These are phyloP conservation scores for Acromyrmex charruanus DNA, from an alignment of 1,140 invertebrate species.

Conservation along the genomic window DNA sequence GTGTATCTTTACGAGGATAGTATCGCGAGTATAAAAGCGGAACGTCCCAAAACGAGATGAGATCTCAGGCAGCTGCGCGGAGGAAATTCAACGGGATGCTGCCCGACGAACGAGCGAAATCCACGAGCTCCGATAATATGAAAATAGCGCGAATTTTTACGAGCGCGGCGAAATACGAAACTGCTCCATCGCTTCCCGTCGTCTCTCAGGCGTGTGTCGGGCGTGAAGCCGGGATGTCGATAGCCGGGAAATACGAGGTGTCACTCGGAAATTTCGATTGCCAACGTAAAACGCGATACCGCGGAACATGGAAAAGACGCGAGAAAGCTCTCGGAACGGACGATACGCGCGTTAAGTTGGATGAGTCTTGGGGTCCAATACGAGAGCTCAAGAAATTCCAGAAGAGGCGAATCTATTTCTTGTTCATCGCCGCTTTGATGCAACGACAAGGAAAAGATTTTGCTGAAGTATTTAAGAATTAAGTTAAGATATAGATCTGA, in stretches of 20 bases:
- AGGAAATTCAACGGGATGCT: background rate
- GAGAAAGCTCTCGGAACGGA: background rate
- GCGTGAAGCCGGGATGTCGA: background rate
- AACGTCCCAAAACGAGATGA: background rate
- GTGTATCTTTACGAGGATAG: constrained; percentile 42
- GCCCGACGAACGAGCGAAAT: background rate
- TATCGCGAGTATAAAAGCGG: constrained; percentile 29
- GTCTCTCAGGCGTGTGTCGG: constrained; percentile 1
- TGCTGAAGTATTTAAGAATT: too few relatives aligned
- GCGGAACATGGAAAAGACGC: background rate
- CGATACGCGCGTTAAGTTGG: background rate
- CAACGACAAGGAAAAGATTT: background rate
- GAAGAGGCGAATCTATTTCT: constrained; percentile 4
- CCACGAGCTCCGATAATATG: constrained; percentile 7
- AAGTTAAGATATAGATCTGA: too few relatives aligned
- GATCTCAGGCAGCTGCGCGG: constrained; percentile 11
- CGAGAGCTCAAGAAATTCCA: background rate
- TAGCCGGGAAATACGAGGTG: constrained; percentile 37
- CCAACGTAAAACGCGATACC: constrained; percentile 24
- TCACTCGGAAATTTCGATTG: constrained; percentile 55
- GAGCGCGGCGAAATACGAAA: constrained; percentile 27
- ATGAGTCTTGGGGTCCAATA: background rate
- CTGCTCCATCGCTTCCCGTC: constrained; percentile 23
- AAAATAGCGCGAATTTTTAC: constrained; percentile 57
- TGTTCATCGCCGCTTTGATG: background rate